phyloP scores from a whole-genome alignment of 2,797 vertebrate genomes.

The Eidolon dupreanum region DNA sequence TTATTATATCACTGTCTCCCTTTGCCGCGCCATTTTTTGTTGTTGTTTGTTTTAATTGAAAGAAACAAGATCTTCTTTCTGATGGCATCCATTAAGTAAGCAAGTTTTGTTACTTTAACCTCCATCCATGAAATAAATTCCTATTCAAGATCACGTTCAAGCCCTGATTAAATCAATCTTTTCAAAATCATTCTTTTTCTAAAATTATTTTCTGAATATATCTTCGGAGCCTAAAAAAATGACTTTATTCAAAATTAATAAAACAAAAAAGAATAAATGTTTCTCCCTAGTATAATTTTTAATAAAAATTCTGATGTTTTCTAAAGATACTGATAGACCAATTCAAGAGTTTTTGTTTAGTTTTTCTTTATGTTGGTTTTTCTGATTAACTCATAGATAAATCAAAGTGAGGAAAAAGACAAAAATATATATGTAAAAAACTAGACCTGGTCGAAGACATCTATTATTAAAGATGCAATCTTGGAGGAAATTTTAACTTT shows the following conservation, averaged over 20 bases:
- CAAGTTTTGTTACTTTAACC: background rate
- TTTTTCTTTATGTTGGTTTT: background rate
- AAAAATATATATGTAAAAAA: background rate
- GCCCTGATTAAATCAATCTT: background rate
- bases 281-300: background rate
- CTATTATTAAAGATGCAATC: background rate
- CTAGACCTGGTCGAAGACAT: background rate
- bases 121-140: background rate
- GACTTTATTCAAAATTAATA: background rate
- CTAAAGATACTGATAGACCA: background rate
- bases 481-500: background rate
- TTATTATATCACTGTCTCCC: background rate
- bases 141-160: background rate
- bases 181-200: background rate
- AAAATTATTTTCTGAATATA: constrained; percentile 5
- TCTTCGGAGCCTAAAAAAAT: background rate
- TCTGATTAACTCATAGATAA: background rate
- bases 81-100: background rate
- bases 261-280: background rate
- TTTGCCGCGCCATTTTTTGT: background rate
- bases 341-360: background rate
- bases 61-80: background rate
- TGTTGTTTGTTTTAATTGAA: background rate
- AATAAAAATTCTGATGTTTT: background rate
- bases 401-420: background rate